phyloP scores from a whole-genome alignment of 2,888 invertebrate species.

The Empis livida region DNA sequence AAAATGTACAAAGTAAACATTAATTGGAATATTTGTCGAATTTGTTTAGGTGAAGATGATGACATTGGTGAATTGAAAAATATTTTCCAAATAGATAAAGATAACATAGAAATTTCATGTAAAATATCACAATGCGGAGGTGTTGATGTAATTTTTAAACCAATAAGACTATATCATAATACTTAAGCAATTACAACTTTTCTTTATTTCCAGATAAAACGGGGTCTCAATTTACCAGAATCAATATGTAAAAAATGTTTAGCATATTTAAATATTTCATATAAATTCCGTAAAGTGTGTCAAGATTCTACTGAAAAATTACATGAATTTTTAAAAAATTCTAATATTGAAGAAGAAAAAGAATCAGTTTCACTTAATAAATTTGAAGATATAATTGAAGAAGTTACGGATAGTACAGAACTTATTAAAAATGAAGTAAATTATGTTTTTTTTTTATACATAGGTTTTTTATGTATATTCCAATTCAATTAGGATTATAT shows the following conservation, averaged over 20 bases:
- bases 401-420: conserved; percentile 5
- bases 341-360: conserved; percentile 5
- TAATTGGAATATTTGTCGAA: conserved; percentile 17
- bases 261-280: conserved; percentile 24
- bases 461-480: neutral
- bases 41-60: conserved; percentile 23
- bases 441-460: conserved; percentile 1
- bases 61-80: conserved; percentile 22
- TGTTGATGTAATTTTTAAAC: neutral
- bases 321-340: conserved; percentile 12
- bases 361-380: neutral
- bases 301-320: conserved; percentile 22
- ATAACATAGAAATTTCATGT: neutral
- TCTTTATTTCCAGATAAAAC: conserved; percentile 18
- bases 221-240: conserved; percentile 23
- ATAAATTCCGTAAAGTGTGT: conserved; percentile 31
- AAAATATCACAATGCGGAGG: neutral
- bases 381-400: conserved; percentile 12
- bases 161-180: neutral
- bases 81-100: conserved; percentile 16
- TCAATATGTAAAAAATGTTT: conserved; percentile 26
- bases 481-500: too few species aligned
- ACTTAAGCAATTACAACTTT: neutral
- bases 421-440: conserved; percentile 6
- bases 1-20: neutral